Percentiles rank a stretch among this genome's conserved stretches.
These are phyloP conservation scores for Tretioscincus oriximinensis DNA, from an alignment of 2,113 vertebrate species.

Conservation along the genomic window DNA sequence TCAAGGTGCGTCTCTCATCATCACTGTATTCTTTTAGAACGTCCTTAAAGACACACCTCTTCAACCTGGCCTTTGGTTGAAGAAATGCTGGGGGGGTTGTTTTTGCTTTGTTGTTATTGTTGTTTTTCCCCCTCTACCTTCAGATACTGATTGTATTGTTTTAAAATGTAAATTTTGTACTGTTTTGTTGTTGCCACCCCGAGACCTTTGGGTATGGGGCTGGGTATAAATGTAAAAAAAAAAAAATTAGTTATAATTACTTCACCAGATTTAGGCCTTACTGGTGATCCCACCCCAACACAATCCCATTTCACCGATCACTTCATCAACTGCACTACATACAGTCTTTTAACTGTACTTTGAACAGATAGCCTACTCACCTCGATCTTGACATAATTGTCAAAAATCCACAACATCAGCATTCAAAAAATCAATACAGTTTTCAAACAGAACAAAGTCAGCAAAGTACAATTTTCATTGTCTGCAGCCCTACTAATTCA, in stretches of 20 bases:
- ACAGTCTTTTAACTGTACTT: constrained; percentile 1
- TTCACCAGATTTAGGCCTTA: constrained; percentile 8
- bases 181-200: too few relatives aligned
- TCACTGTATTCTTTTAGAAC: too few relatives aligned
- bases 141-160: too few relatives aligned
- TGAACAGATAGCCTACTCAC: constrained; percentile 15
- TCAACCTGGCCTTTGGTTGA: too few relatives aligned
- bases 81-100: too few relatives aligned
- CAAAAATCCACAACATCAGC: background rate
- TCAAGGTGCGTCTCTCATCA: too few relatives aligned
- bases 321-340: background rate
- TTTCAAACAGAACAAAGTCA: constrained; percentile 16
- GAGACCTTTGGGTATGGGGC: too few relatives aligned
- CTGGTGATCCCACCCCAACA: constrained; percentile 27
- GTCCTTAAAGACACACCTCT: too few relatives aligned
- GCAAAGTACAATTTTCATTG: background rate
- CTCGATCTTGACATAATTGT: background rate
- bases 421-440: constrained; percentile 8
- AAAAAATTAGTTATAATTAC: constrained; percentile 15
- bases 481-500: background rate
- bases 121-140: too few relatives aligned
- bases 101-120: too few relatives aligned
- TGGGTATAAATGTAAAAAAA: too few relatives aligned
- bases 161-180: too few relatives aligned
- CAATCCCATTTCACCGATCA: constrained; percentile 10